Conservation (phyloP, 2,797 vertebrate genomes). For the Galago senegalensis region DNA sequence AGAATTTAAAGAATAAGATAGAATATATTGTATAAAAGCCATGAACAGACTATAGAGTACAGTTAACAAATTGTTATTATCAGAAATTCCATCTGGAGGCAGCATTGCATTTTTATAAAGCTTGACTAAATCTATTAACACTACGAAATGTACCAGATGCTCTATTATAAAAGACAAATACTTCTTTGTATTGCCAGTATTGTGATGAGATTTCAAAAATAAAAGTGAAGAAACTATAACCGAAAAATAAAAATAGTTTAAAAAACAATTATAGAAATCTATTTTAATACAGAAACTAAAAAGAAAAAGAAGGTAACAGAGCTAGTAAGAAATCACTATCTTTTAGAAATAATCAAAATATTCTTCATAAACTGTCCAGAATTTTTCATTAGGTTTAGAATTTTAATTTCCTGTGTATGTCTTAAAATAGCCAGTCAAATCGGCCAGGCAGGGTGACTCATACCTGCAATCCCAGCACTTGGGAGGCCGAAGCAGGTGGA, state of each 20-base stretch:
- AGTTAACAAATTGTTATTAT: constrained; percentile 49
- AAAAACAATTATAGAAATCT: constrained; percentile 2
- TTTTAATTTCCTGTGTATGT: background rate
- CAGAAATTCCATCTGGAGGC: constrained; percentile 83
- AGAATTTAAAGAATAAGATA: constrained; percentile 11
- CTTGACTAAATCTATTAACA: constrained; percentile 15
- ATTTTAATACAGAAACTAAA: constrained; percentile 30
- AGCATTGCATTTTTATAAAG: constrained; percentile 81
- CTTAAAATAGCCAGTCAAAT: constrained; percentile 39
- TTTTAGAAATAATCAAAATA: constrained; percentile 56
- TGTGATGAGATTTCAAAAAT: constrained; percentile 33
- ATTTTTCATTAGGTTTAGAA: background rate
- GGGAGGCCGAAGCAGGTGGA: too few species aligned
- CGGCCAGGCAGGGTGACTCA: background rate
- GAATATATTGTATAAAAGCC: background rate
- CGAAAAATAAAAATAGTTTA: constrained; percentile 9
- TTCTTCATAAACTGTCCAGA: background rate
- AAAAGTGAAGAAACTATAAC: background rate
- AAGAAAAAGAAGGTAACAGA: background rate
- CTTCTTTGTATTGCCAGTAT: background rate
- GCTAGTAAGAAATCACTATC: constrained; percentile 13
- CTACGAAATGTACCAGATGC: constrained; percentile 25
- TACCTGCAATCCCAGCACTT: too few species aligned
- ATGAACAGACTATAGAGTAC: background rate
- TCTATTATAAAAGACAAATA: constrained; percentile 8